Conservation (phyloP, 2,113 vertebrate species). For the Petrocephalus microphthalmus region DNA sequence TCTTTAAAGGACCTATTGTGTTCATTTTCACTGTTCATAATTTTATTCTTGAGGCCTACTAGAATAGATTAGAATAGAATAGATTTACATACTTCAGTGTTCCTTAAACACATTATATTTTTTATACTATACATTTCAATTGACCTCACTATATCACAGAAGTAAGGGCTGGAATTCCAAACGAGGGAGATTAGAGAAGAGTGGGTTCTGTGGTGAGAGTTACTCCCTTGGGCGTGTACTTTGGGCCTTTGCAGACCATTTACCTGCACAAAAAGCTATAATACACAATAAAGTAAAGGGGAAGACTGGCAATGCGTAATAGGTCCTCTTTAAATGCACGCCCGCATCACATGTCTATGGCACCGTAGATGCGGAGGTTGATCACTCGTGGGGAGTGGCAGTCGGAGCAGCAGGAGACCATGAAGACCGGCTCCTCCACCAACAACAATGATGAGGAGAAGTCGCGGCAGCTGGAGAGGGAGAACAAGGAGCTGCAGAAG, state of each 20-base stretch:
- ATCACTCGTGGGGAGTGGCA: conserved; percentile 95
- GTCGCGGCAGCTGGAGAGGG: conserved; percentile 82
- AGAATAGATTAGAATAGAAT: not conserved
- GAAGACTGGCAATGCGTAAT: not conserved
- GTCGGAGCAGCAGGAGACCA: conserved; percentile 92
- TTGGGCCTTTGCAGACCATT: not conserved
- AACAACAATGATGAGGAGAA: conserved; percentile 97
- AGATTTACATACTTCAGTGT: not conserved
- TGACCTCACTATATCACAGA: not conserved
- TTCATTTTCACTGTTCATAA: not conserved
- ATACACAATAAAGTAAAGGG: not conserved
- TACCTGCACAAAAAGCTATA: not conserved
- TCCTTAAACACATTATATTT: not conserved
- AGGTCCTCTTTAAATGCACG: not conserved
- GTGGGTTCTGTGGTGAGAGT: too few relatives aligned
- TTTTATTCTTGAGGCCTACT: not conserved
- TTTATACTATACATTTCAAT: not conserved
- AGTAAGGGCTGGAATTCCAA: not conserved
- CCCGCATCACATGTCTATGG: not conserved
- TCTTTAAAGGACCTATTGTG: not conserved
- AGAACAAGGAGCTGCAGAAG: conserved; percentile 88
- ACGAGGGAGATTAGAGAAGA: too few relatives aligned
- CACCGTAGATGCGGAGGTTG: conserved; percentile 78
- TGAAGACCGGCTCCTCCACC: conserved; percentile 90
- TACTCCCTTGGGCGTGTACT: not conserved